Conservation (phyloP, 2,888 invertebrate species). For the Orgyia antiqua region DNA sequence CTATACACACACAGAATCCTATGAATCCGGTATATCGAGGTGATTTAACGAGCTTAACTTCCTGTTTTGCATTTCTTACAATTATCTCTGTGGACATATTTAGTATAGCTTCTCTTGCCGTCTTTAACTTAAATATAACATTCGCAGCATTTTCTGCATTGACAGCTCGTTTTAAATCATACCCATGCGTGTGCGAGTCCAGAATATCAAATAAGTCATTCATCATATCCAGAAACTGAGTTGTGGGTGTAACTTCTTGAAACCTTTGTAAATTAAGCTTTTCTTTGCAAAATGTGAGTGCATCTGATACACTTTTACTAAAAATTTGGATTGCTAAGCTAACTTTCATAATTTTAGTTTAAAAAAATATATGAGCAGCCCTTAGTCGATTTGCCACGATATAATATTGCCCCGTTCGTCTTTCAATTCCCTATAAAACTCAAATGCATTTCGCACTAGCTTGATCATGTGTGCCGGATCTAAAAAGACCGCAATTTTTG, state of each 20-base stretch:
- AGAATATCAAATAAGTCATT: not conserved
- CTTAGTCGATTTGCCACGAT: constrained; percentile 6
- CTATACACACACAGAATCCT: constrained; percentile 3
- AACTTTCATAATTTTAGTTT: constrained; percentile 15
- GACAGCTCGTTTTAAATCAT: not conserved
- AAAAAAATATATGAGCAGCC: not conserved
- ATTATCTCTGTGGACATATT: not conserved
- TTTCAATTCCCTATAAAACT: not conserved
- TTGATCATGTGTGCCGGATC: constrained; percentile 11
- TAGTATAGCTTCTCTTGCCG: no score
- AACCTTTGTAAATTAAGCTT: constrained; percentile 3
- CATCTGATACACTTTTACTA: constrained; percentile 11
- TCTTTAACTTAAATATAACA: no score
- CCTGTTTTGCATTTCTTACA: not conserved
- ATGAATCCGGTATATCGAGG: constrained; percentile 1
- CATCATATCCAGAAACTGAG: not conserved
- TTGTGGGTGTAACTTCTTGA: not conserved
- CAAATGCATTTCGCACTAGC: constrained; percentile 3
- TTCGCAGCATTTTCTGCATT: not conserved
- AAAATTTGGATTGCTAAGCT: constrained; percentile 11
- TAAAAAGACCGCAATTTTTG: constrained; percentile 5
- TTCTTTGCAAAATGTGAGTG: constrained; percentile 8
- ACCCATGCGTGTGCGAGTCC: not conserved
- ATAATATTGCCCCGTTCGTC: not conserved
- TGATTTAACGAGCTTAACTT: not conserved